Evolutionary conservation across 1,140 invertebrate genomes (phyloP), one percentile per base, ranked within the genome.

Genomic region (Phymorhynchus buccinoides): DNA sequence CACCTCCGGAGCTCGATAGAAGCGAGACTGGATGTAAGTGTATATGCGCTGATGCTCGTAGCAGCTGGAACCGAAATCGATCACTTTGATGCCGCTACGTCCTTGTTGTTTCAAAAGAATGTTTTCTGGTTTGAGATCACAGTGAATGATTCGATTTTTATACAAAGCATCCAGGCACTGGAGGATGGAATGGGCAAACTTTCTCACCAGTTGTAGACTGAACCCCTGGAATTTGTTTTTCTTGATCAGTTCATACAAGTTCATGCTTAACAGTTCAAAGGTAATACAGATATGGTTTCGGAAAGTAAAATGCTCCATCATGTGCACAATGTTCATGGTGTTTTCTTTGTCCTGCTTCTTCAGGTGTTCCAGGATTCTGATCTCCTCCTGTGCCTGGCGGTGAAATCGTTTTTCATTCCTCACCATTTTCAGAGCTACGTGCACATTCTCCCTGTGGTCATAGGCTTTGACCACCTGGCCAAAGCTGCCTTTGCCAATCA

Each of bases 151-250:
- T 94, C 97, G 97, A 94, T 99, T 99, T 92, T 96, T 96, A 93
- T 98, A 96, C n/a, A 99, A 95, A 77, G 98, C 97, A 94, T 99
- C 98, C 90, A 99, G 94, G 93, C 98, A 99, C 94, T 98, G 97
- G 77, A 99, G 94, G 90, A 99, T 95, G 79, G 98, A 99, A 94
- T 99, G 98, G 87, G 98, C 98, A 95, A 99, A 99, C 95, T 99
- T 99, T 88, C 98, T 95, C 62, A 99, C 98, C 85, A 99, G 94
- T 93, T 98, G 97, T 91, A 99, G 94, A 92, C 96, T 98, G 94
- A 99, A 99, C 62, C 98, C 98, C 94, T 99, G 98, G 94, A 99
- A 99, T 94, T 99, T 99, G 94, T 99, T 99, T 94, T 99, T 99
- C 95, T 99, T 99, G 86, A 99, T 99, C 86, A 99, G 95, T 95